Evolutionary conservation across 2,113 vertebrate genomes (phyloP).

Genomic region (Lophochroa leadbeateri): DNA sequence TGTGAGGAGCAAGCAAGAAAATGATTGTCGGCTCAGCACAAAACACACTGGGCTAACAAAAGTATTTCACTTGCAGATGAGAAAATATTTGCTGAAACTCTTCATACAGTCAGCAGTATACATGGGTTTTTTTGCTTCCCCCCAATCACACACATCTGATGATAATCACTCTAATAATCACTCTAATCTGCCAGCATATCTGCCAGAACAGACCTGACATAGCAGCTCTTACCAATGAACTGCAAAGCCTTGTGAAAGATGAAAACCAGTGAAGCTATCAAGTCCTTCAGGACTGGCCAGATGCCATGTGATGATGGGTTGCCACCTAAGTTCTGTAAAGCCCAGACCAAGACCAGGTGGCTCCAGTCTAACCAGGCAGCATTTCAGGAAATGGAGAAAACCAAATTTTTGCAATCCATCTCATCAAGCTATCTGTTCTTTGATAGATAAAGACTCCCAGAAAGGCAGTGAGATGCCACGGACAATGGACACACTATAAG

Average conservation of each 20-base stretch:
- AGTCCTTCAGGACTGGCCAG: not conserved
- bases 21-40: not conserved
- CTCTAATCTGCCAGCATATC: not conserved
- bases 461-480: not conserved
- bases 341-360: not conserved
- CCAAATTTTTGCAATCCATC: not conserved
- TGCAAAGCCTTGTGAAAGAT: not conserved
- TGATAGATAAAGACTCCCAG: not conserved
- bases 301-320: not conserved
- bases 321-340: not conserved
- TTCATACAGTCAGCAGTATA: not conserved
- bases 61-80: not conserved
- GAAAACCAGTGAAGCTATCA: not conserved
- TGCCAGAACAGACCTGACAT: not conserved
- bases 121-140: not conserved
- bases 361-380: not conserved
- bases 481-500: not conserved
- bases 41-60: not conserved
- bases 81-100: conserved; percentile 13
- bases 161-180: not conserved
- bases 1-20: not conserved
- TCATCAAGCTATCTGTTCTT: not conserved
- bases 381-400: not conserved
- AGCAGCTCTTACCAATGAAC: conserved; percentile 10
- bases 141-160: not conserved